These are phyloP conservation scores for Neosalanx taihuensis DNA, from an alignment of 2,797 vertebrate genomes.

Conservation along the genomic window DNA sequence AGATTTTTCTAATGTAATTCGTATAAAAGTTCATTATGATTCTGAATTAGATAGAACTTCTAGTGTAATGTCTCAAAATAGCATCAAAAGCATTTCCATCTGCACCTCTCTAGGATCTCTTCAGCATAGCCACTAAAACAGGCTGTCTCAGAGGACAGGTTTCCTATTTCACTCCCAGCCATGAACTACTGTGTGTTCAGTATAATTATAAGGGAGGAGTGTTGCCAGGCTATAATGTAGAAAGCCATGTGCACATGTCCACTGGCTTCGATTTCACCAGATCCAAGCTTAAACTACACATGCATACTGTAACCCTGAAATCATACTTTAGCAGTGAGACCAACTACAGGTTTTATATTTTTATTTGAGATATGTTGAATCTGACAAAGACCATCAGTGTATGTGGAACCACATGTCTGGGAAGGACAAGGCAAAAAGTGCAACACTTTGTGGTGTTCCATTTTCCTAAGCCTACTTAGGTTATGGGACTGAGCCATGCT, in stretches of 20 bases:
- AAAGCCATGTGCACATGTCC: slow-evolving; percentile 75
- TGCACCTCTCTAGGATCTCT: slow-evolving; percentile 76
- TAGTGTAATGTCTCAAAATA: slow-evolving; percentile 71
- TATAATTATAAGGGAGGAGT: slow-evolving; percentile 78
- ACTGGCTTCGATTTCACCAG: slow-evolving; percentile 72
- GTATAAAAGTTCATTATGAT: slow-evolving; percentile 58
- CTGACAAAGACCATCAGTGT: slow-evolving; percentile 54
- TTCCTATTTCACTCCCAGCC: slow-evolving; percentile 76
- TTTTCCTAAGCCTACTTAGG: slow-evolving; percentile 78
- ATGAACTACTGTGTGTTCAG: slow-evolving; percentile 77
- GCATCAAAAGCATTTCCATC: slow-evolving; percentile 77
- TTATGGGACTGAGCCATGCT: slow-evolving; percentile 77
- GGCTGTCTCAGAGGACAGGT: slow-evolving; percentile 77
- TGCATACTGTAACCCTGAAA: slow-evolving; percentile 1
- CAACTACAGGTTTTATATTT: slow-evolving; percentile 47
- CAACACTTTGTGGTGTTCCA: slow-evolving; percentile 72
- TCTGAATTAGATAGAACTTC: slow-evolving; percentile 60
- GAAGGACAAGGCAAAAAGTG: slow-evolving; percentile 60
- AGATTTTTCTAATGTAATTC: slow-evolving; percentile 37
- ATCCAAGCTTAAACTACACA: slow-evolving; percentile 67
- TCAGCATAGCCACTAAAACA: slow-evolving; percentile 79
- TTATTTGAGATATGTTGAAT: slow-evolving; percentile 57
- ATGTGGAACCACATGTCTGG: slow-evolving; percentile 45
- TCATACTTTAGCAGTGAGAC: slow-evolving; percentile 53
- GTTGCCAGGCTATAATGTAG: slow-evolving; percentile 71